Evolutionary conservation across 2,113 vertebrate genomes (phyloP), one percentile per base, ranked within the genome.

Genomic region (Chamaetylas fuelleborni): DNA sequence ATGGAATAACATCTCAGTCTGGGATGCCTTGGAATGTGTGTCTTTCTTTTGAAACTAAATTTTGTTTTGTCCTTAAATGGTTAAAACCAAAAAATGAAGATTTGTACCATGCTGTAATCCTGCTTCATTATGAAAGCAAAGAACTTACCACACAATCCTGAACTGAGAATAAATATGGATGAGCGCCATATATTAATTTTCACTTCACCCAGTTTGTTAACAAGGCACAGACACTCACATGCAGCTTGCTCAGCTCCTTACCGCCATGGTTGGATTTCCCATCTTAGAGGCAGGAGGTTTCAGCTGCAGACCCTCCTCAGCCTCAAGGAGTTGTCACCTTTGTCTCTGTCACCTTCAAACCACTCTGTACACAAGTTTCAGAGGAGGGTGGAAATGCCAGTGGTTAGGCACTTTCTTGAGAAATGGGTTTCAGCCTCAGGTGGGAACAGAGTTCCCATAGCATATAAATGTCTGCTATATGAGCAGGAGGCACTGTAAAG

Each of bases 371-470:
- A 8, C 29, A 48, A 31, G 40, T 92, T 90, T 50, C 57, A 79
- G 81, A 65, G 66, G 28, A 74, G 45, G 61, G 28, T 36, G 53
- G 84, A 82, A 76, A 65, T 69, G 66, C 12, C 62, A 42, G 15
- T 7, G 33, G 31, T 73, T 65, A 67, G 67, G 45, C n/a, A n/a
- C 66, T 83, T 85, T 50, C 54, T 80, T 57, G 23, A 71, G 88
- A 90, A 93, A 76, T 77, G 74, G 36, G 33, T 88, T 90, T 57
- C 81, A 72, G 93, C 79, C 92, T 83, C 67, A 14, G 90, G 92
- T 92, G 53, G 71, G 42, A 95, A 33, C 8, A 42, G 81, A 86
- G 45, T 86, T 96, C 93, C 34, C 90, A 81, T 24, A 20, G 76
- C 71, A 81, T 88, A 70, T 69, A 70, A 87, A 82, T 80, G 81